Conservation (phyloP, 1,140 invertebrate genomes). For the Drosophila yakuba region DNA sequence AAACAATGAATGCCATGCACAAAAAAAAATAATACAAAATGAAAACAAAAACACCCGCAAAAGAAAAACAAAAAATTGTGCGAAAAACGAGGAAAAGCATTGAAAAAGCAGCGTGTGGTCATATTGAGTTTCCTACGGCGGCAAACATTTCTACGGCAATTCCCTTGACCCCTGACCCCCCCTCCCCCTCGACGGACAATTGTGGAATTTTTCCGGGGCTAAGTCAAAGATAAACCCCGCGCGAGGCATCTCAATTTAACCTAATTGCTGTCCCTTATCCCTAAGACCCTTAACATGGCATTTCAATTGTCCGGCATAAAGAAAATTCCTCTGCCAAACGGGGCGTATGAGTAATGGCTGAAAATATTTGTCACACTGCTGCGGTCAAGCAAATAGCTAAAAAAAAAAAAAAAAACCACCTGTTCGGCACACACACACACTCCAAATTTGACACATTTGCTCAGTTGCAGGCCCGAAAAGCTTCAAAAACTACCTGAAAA, state of each 20-base stretch:
- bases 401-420: conserved; percentile 29
- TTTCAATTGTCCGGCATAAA: conserved; percentile 51
- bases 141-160: conserved; percentile 57
- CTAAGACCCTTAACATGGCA: conserved; percentile 35
- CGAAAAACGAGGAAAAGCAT: conserved; percentile 41
- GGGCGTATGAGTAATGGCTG: conserved; percentile 64
- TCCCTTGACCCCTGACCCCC: conserved; percentile 10
- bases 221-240: conserved; percentile 25
- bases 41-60: conserved; percentile 7
- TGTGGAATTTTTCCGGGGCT: conserved; percentile 53
- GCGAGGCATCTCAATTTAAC: conserved; percentile 59
- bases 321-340: conserved; percentile 31
- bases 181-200: conserved; percentile 21
- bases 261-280: conserved; percentile 71
- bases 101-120: conserved; percentile 49
- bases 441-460: conserved; percentile 62
- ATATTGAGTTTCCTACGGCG: conserved; percentile 67
- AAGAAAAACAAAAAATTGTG: conserved; percentile 45
- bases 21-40: conserved; percentile 17
- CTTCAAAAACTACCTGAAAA: conserved; percentile 41
- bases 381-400: conserved; percentile 27
- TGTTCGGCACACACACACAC: conserved; percentile 24
- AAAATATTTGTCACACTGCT: conserved; percentile 52
- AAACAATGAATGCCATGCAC: conserved; percentile 71
- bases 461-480: conserved; percentile 29